A percentile compares a stretch with the other conserved stretches of the same genome.
phyloP scores from a whole-genome alignment of 1,140 invertebrate species.

The Drosophila ananassae region DNA sequence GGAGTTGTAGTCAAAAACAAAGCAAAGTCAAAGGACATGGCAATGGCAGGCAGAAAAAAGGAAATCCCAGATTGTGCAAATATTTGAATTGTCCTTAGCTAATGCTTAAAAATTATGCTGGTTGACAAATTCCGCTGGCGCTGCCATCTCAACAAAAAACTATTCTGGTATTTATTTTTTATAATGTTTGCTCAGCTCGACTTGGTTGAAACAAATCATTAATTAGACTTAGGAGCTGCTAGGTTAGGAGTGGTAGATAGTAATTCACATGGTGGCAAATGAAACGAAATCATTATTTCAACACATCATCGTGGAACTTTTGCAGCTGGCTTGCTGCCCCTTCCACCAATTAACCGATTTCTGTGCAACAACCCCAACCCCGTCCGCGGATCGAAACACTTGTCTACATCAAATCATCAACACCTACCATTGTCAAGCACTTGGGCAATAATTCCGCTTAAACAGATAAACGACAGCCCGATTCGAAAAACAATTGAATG shows the following conservation, averaged over 20 bases:
- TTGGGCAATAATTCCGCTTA: slow-evolving; percentile 78
- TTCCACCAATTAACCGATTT: background rate
- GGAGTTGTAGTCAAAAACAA: slow-evolving; percentile 55
- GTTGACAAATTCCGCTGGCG: slow-evolving; percentile 69
- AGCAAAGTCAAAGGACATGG: slow-evolving; percentile 5
- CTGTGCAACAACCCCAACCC: slow-evolving; percentile 1
- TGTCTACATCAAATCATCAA: slow-evolving; percentile 43
- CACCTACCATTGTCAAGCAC: slow-evolving; percentile 48
- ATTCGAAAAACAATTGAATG: slow-evolving; percentile 74
- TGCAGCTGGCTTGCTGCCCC: slow-evolving; percentile 43
- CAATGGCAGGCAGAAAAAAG: background rate
- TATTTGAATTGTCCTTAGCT: slow-evolving; percentile 63
- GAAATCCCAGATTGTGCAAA: slow-evolving; percentile 65
- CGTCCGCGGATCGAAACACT: slow-evolving; percentile 25
- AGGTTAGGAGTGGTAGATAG: slow-evolving; percentile 33
- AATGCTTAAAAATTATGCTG: slow-evolving; percentile 81
- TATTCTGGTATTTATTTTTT: slow-evolving; percentile 28
- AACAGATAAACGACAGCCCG: slow-evolving; percentile 69
- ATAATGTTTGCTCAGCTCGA: slow-evolving; percentile 20
- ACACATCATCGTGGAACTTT: slow-evolving; percentile 25
- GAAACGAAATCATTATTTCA: slow-evolving; percentile 14
- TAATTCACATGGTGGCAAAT: slow-evolving; percentile 27
- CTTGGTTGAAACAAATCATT: slow-evolving; percentile 62
- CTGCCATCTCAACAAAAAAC: background rate
- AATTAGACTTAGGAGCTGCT: slow-evolving; percentile 64